A percentile compares a stretch with the other conserved stretches of the same genome.
phyloP scores from a whole-genome alignment of 1,140 invertebrate genomes.

The silkworm (Bombyx mori) region ASM3026992v2 NC_085117.1:1107001-1107500 shows the following conservation, averaged over 20 bases:
- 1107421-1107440: conserved; percentile 2
- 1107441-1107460: background rate
- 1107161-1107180: background rate
- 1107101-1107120: conserved; percentile 1
- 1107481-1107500: no score
- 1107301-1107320: background rate
- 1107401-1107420: conserved; percentile 1
- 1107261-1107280: conserved; percentile 1
- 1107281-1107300: background rate
- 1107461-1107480: no score
- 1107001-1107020: background rate
- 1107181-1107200: conserved; percentile 1
- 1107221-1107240: background rate
- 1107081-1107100: conserved; percentile 2
- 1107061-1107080: background rate
- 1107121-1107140: conserved; percentile 1
- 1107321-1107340: background rate
- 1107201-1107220: conserved; percentile 6
- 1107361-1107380: conserved; percentile 3
- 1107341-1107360: conserved; percentile 4
- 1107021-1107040: background rate
- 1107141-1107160: conserved; percentile 1
- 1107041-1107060: background rate
- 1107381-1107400: conserved; percentile 2
- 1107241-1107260: background rate